A percentile compares a stretch with the other conserved stretches of the same genome.
Evolutionary conservation across 2,797 vertebrate genomes (phyloP).

Genomic region (Chelon labrosus): DNA sequence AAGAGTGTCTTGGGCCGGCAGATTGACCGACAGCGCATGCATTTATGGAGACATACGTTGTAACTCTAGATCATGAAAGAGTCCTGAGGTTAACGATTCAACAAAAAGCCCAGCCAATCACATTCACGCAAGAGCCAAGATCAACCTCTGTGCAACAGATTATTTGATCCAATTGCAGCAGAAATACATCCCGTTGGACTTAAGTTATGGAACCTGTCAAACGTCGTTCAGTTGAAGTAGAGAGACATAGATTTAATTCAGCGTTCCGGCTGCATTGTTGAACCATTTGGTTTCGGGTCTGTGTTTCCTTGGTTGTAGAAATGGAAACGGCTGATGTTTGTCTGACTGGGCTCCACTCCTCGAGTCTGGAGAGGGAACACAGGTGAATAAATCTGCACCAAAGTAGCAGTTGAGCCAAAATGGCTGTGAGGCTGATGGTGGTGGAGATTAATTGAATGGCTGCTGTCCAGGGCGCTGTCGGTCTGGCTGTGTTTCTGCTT

Average conservation of each 20-base stretch:
- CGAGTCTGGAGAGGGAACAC: conserved; percentile 41
- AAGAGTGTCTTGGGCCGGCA: conserved; percentile 29
- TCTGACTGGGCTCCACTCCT: conserved; percentile 27
- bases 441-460: conserved; percentile 73
- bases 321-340: conserved; percentile 41
- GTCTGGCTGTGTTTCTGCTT: conserved; percentile 42
- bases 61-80: conserved; percentile 39
- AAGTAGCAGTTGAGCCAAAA: conserved; percentile 37
- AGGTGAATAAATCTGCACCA: conserved; percentile 61
- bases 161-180: conserved; percentile 60
- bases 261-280: conserved; percentile 17
- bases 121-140: conserved; percentile 47
- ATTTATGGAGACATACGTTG: conserved; percentile 34
- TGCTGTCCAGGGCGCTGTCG: conserved; percentile 58
- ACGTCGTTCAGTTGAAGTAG: conserved; percentile 47
- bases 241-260: conserved; percentile 19
- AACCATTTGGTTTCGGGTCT: conserved; percentile 19
- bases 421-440: conserved; percentile 54
- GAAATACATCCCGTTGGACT: conserved; percentile 45
- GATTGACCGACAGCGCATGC: conserved; percentile 34
- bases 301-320: conserved; percentile 19
- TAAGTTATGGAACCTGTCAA: conserved; percentile 52
- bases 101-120: conserved; percentile 43
- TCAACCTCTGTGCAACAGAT: conserved; percentile 68
- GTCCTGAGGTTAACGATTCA: conserved; percentile 24